Conservation (phyloP, 2,888 invertebrate species). For the Vanessa cardui region DNA sequence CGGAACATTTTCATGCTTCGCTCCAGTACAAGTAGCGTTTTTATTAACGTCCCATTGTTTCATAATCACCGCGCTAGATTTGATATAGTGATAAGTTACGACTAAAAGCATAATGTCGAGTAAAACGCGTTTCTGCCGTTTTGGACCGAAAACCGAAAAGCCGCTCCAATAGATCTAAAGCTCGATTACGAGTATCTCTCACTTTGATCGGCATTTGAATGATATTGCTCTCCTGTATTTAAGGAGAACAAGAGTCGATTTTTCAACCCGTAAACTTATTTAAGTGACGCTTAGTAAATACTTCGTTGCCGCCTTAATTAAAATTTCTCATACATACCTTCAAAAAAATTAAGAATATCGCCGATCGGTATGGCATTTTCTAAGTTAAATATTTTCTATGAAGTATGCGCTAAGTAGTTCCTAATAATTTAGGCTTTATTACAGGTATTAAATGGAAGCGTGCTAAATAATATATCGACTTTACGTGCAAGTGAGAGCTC, state of each 20-base stretch:
- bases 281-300: slow-evolving; percentile 44
- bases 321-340: slow-evolving; percentile 48
- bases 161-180: slow-evolving; percentile 62
- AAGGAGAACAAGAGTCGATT: slow-evolving; percentile 58
- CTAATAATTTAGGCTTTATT: slow-evolving; percentile 26
- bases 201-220: slow-evolving; percentile 64
- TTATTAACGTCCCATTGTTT: slow-evolving; percentile 79
- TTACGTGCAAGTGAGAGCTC: slow-evolving; percentile 17
- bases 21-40: slow-evolving; percentile 62
- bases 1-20: slow-evolving; percentile 69
- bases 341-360: slow-evolving; percentile 40
- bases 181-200: slow-evolving; percentile 66
- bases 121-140: slow-evolving; percentile 62
- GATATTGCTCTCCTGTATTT: slow-evolving; percentile 56
- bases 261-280: slow-evolving; percentile 56
- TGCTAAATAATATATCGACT: slow-evolving; percentile 18
- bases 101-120: slow-evolving; percentile 72
- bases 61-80: slow-evolving; percentile 73
- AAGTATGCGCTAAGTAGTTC: slow-evolving; percentile 30
- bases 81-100: slow-evolving; percentile 72
- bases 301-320: slow-evolving; percentile 58
- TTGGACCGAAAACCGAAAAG: slow-evolving; percentile 57
- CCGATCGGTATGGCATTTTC: slow-evolving; percentile 45
- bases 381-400: slow-evolving; percentile 41
- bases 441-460: slow-evolving; percentile 22